Evolutionary conservation across 2,888 invertebrate genomes (phyloP).

Genomic region (Trichogramma evanescens): DNA sequence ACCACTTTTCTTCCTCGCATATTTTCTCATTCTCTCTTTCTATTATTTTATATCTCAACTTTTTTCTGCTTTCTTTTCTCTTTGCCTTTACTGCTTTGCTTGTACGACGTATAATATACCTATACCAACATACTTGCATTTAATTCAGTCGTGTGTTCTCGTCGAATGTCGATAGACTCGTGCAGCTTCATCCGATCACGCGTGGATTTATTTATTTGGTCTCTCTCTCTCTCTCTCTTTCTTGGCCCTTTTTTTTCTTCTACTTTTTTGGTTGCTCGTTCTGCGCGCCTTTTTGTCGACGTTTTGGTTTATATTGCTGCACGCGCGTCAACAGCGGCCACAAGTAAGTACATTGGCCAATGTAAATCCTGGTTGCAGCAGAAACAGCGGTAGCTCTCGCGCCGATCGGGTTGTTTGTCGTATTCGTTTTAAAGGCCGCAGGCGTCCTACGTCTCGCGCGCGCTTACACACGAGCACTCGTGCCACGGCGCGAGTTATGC

Average conservation of each 20-base stretch:
- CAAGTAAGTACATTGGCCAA: conserved; percentile 24
- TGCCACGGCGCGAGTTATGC: too few species aligned
- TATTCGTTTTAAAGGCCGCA: too few species aligned
- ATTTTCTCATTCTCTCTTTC: conserved; percentile 18
- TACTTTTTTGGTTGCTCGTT: not conserved
- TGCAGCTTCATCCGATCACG: too few species aligned
- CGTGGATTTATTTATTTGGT: not conserved
- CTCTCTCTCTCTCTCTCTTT: not conserved
- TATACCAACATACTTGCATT: conserved; percentile 7
- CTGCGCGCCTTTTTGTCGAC: not conserved
- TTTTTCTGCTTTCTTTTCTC: conserved; percentile 15
- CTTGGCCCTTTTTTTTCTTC: conserved; percentile 1
- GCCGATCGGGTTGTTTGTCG: too few species aligned
- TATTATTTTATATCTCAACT: conserved; percentile 1
- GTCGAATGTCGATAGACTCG: too few species aligned
- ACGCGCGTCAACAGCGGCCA: not conserved
- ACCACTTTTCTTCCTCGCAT: conserved; percentile 8
- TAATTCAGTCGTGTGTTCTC: not conserved
- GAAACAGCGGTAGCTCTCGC: too few species aligned
- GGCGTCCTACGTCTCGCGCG: not conserved
- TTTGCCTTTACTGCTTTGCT: conserved; percentile 5
- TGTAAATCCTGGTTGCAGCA: too few species aligned
- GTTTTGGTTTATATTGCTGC: not conserved
- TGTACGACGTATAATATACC: not conserved
- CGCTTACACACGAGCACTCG: too few species aligned